Evolutionary conservation across 1,140 invertebrate genomes (phyloP).

Genomic region (Drosophila pruinosa): DNA sequence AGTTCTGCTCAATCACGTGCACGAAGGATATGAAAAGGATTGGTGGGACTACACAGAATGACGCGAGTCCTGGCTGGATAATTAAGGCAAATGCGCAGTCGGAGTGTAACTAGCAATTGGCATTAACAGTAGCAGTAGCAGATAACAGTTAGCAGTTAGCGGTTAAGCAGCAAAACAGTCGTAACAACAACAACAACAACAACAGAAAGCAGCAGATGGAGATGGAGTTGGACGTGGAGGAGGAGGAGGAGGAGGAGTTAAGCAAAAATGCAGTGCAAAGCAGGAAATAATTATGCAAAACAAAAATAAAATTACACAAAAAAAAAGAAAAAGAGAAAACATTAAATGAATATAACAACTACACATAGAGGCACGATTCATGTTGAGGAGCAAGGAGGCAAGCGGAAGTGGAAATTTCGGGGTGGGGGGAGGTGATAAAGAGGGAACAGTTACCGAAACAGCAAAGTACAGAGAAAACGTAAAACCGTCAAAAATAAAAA

Average conservation of each 20-base stretch:
- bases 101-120: constrained; percentile 39
- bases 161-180: constrained; percentile 10
- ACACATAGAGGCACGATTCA: constrained; percentile 12
- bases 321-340: not conserved
- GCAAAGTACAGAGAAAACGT: constrained; percentile 33
- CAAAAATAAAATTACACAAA: not conserved
- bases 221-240: not conserved
- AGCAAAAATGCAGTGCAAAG: constrained; percentile 3
- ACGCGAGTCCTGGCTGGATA: constrained; percentile 82
- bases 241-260: not conserved
- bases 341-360: not conserved
- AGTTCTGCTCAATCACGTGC: constrained; percentile 97
- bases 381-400: not conserved
- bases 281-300: not conserved
- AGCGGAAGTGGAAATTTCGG: not conserved
- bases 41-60: constrained; percentile 98
- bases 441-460: not conserved
- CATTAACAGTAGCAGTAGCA: constrained; percentile 25
- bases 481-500: constrained; percentile 14
- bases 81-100: constrained; percentile 55
- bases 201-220: not conserved
- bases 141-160: constrained; percentile 7
- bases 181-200: not conserved
- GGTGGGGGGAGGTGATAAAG: not conserved
- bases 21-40: constrained; percentile 99